Base-by-base conservation (phyloP, 2,888 invertebrate genomes). In the Amblyjoppa proteus region DNA sequence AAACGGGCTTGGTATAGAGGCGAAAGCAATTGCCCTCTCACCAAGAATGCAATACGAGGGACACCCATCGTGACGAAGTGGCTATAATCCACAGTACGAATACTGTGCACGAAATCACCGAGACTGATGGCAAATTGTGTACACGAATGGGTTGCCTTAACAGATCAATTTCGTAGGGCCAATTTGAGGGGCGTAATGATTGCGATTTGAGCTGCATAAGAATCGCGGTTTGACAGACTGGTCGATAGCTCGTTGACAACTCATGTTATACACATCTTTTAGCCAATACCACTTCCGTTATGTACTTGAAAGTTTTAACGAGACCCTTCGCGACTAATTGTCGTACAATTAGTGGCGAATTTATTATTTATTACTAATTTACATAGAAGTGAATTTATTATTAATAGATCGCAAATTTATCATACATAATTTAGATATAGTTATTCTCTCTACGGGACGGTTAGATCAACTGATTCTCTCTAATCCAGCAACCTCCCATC, bases 91-190 rank as follows among this genome's bases (percentile, higher is more conserved):
- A 74, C 38, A 77, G 76, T 64, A 9, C 31, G 31, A 38, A 75
- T 31, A 49, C 41, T 11, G 9, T 16, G 0, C 6, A 20, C 61
- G 45, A 71, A 79, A 78, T 49, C 64, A 79, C 70, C 71, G 75
- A 28, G 66, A 71, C 78, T 34, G 66, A 85, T 85, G 66, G n/a
- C 61, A 75, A 85, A 80, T 75, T 73, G 75, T 66, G 34, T 51
- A 28, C 31, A 38, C 13, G 45, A 85, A 75, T 75, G 49, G 45
- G 13, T n/a, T 1, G 41, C 38, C 68, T 61, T 69, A 41, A 53
- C 73, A 20, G 45, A 4, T 45, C 68, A 84, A 64, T 68, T 73
- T 66, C 31, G 20, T 7, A 13, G 51, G 7, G 56, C 71, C 69
- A 38, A 74, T 78, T 81, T 70, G 31, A 31, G 56, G 66, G 3